These are phyloP conservation scores for Chrysocyon brachyurus DNA, from an alignment of 2,797 vertebrate species.

Conservation along the genomic window DNA sequence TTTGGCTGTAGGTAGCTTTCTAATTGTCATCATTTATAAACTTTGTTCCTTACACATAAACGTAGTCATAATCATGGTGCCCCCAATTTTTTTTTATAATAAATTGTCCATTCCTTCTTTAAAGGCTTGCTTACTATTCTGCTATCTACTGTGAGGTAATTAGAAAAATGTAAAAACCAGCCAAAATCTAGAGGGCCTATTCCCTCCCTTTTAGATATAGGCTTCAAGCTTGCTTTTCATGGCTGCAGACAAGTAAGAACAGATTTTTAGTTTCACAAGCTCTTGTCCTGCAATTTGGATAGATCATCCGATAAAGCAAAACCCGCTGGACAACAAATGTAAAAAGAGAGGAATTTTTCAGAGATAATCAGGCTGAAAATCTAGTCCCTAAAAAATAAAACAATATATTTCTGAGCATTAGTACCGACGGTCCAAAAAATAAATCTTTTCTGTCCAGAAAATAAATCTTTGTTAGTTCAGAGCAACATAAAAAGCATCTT, in stretches of 20 bases:
- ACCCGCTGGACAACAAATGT: not conserved
- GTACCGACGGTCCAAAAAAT: not conserved
- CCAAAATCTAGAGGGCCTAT: not conserved
- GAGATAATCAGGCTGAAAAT: not conserved
- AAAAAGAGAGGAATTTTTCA: slow-evolving; percentile 4
- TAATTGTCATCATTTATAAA: slow-evolving; percentile 23
- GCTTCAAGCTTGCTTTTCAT: slow-evolving; percentile 47
- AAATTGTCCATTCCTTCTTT: not conserved
- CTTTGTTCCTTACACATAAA: slow-evolving; percentile 41
- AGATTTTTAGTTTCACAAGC: slow-evolving; percentile 37
- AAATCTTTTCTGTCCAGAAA: not conserved
- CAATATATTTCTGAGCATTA: not conserved
- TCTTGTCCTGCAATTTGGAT: not conserved
- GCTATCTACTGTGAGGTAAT: not conserved
- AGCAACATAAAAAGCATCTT: slow-evolving; percentile 5
- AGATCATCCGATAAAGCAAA: not conserved
- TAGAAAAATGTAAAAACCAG: not conserved
- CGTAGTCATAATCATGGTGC: not conserved
- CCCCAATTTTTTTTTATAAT: not conserved
- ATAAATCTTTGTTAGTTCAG: not conserved
- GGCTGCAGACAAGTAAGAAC: not conserved
- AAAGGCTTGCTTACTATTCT: slow-evolving; percentile 23
- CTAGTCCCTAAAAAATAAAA: not conserved
- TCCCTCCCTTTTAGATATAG: not conserved
- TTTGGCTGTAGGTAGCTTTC: slow-evolving; percentile 1